phyloP scores from a whole-genome alignment of 2,888 invertebrate species.

The Pterostichus niger region DNA sequence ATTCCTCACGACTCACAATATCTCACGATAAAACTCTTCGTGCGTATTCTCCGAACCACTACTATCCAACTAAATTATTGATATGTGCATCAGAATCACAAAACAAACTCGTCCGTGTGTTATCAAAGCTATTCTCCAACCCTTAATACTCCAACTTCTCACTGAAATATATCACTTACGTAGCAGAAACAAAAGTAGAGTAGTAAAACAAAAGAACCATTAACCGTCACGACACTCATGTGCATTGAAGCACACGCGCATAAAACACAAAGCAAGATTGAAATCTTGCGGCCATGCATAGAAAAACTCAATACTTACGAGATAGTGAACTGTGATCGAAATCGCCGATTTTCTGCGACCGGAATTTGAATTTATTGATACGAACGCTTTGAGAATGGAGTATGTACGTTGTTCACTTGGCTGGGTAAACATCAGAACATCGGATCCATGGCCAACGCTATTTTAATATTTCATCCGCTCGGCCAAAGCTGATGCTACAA shows the following conservation, averaged over 20 bases:
- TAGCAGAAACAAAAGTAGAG: conserved; percentile 45
- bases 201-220: conserved; percentile 45
- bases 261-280: conserved; percentile 23
- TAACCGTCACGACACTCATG: conserved; percentile 5
- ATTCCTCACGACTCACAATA: not conserved
- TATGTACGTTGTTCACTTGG: conserved; percentile 23
- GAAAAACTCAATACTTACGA: conserved; percentile 5
- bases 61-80: conserved; percentile 11
- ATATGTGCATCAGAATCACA: not conserved
- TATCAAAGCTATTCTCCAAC: conserved; percentile 7
- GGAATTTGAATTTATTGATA: conserved; percentile 13
- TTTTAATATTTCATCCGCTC: conserved; percentile 56
- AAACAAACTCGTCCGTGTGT: conserved; percentile 16
- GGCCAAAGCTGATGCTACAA: conserved; percentile 35
- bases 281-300: not conserved
- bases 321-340: conserved; percentile 9
- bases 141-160: not conserved
- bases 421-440: conserved; percentile 48
- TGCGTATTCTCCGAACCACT: not conserved
- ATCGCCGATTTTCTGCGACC: not conserved
- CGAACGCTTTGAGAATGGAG: conserved; percentile 2
- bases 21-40: not conserved
- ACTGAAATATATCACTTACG: conserved; percentile 30
- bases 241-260: conserved; percentile 11
- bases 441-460: conserved; percentile 42